Conservation (phyloP, 2,797 vertebrate species). For the Discoglossus pictus region DNA sequence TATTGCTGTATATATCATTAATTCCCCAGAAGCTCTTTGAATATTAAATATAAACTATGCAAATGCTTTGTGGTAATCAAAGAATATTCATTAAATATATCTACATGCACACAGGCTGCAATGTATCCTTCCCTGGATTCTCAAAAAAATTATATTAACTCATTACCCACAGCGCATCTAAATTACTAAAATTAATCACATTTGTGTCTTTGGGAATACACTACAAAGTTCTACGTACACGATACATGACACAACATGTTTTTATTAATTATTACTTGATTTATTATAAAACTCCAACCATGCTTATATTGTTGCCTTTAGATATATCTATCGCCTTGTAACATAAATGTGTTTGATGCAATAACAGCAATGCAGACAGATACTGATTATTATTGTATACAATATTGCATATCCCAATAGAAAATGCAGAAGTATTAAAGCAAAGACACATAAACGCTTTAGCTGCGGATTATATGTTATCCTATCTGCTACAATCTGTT, state of each 20-base stretch:
- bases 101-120: constrained; percentile 1
- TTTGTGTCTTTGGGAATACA: constrained; percentile 17
- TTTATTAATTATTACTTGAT: constrained; percentile 21
- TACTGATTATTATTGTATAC: not conserved
- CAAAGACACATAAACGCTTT: too few relatives aligned
- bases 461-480: not conserved
- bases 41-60: constrained; percentile 9
- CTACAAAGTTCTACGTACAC: constrained; percentile 2
- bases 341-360: not conserved
- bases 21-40: constrained; percentile 10
- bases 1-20: not conserved
- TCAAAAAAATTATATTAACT: constrained; percentile 12
- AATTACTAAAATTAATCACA: constrained; percentile 22
- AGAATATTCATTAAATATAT: constrained; percentile 20
- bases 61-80: constrained; percentile 12
- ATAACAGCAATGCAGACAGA: not conserved
- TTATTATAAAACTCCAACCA: constrained; percentile 7
- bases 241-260: constrained; percentile 12
- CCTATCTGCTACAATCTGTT: constrained; percentile 11
- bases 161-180: constrained; percentile 8
- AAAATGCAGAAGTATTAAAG: too few relatives aligned
- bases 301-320: not conserved
- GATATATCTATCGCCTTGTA: constrained; percentile 1
- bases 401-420: too few relatives aligned
- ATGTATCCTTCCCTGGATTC: constrained; percentile 5